Conservation (phyloP, 2,113 vertebrate genomes). For the Psilopsiagon aurifrons region DNA sequence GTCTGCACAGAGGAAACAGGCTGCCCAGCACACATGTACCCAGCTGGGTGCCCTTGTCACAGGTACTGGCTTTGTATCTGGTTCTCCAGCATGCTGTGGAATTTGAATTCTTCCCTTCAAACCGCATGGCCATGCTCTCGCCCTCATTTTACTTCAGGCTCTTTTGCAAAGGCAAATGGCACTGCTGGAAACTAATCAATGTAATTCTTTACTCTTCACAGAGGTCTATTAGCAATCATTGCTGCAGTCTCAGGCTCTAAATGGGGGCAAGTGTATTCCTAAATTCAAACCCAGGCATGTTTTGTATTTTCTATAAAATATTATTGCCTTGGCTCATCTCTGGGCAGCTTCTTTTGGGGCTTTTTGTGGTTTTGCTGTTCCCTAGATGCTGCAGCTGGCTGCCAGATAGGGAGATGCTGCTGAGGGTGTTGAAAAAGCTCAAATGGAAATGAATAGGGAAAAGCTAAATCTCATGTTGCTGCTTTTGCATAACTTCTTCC, state of each 20-base stretch:
- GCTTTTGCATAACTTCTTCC: background rate
- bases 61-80: slow-evolving; percentile 35
- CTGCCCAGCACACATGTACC: background rate
- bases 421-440: slow-evolving; percentile 6
- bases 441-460: background rate
- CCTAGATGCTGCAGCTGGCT: background rate
- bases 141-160: slow-evolving; percentile 45
- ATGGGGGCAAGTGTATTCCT: background rate
- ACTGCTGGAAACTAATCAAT: slow-evolving; percentile 73
- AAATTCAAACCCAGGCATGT: slow-evolving; percentile 10
- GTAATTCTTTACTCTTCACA: slow-evolving; percentile 65
- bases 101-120: slow-evolving; percentile 61
- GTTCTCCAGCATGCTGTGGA: slow-evolving; percentile 7
- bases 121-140: slow-evolving; percentile 48
- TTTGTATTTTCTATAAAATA: slow-evolving; percentile 11
- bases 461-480: background rate
- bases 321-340: background rate
- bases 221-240: slow-evolving; percentile 64
- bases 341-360: background rate
- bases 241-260: slow-evolving; percentile 20
- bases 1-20: background rate
- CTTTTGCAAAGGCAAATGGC: slow-evolving; percentile 61
- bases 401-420: background rate
- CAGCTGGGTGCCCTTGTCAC: slow-evolving; percentile 38
- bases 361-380: background rate